These are phyloP conservation scores for Tonatia bakeri DNA, from an alignment of 2,113 vertebrate genomes.

Conservation along the genomic window DNA sequence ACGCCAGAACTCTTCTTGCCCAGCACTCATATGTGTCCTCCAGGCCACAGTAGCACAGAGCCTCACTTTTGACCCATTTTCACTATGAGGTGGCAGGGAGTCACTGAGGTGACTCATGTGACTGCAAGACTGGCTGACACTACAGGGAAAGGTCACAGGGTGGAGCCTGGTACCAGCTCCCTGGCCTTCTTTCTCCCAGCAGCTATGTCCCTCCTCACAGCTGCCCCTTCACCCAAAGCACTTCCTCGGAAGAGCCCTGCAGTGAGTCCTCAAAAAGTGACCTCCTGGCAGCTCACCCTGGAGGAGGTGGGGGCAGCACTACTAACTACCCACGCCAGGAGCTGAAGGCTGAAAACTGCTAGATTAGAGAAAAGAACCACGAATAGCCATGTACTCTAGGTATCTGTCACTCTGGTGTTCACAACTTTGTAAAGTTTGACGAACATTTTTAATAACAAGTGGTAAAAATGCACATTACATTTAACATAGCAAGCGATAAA, in stretches of 20 bases:
- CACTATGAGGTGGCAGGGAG: background rate
- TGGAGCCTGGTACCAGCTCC: background rate
- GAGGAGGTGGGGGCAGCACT: too few relatives aligned
- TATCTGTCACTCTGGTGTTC: background rate
- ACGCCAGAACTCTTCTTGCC: too few relatives aligned
- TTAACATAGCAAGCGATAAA: background rate
- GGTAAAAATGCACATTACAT: background rate
- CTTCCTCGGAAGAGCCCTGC: background rate
- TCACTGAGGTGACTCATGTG: background rate
- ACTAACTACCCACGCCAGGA: too few relatives aligned
- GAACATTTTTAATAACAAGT: background rate
- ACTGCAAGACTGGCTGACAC: background rate
- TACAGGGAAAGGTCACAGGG: background rate
- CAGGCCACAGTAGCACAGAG: too few relatives aligned
- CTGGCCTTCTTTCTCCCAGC: background rate
- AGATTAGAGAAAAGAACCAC: background rate
- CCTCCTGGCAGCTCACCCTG: background rate
- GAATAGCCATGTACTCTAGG: fast-evolving
- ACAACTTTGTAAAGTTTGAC: background rate
- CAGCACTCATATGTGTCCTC: fast-evolving
- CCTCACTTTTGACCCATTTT: background rate
- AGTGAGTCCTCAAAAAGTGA: background rate
- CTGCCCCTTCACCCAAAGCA: background rate
- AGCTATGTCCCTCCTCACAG: background rate
- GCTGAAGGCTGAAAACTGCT: background rate